Base-by-base conservation (phyloP, 1,140 invertebrate genomes). In the Branchinecta lynchi region DNA sequence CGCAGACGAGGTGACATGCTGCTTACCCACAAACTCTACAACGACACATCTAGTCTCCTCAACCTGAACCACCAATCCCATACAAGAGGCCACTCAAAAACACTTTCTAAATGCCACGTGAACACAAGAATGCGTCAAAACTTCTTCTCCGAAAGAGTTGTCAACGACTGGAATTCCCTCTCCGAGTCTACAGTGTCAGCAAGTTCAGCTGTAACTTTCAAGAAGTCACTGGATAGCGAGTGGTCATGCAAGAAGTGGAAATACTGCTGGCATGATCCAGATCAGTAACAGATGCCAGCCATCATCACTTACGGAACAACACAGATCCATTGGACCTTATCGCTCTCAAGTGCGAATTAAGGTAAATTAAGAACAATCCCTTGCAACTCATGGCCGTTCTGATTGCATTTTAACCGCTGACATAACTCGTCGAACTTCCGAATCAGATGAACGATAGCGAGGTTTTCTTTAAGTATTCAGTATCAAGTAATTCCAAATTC, bases 281-380 rank as follows among this genome's bases (percentile, higher is more conserved):
- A n/a, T n/a, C 46, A 60, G 51, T 60, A 60, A 60, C 51, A 60
- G 51, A 20, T 60, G 51, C n/a, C 46, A 51, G 46, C 46, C 46
- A 51, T 51, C 46, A 51, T 60, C 6, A 60, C 51, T 60, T 1
- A 60, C 51, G 51, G 51, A 60, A 6, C 51, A 2, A 60, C 51
- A 60, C 51, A 60, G 51, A 60, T 60, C 51, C 51, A 60, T 60
- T 60, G 51, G 51, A 60, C 51, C 51, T 60, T 60, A 60, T 60
- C 51, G 17, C 51, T 60, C 51, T 6, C 2, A 60, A 15, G 51
- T 60, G 17, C 51, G 17, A 60, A 60, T 60, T 60, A 6, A 60
- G 51, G 51, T 60, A n/a, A 60, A 60, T 60, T 60, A 6, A 60
- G 51, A n/a, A n/a, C n/a, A n/a, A n/a, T n/a, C n/a, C n/a, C n/a